Base-by-base conservation (phyloP, 2,113 vertebrate species). In the Nibea albiflora region DNA sequence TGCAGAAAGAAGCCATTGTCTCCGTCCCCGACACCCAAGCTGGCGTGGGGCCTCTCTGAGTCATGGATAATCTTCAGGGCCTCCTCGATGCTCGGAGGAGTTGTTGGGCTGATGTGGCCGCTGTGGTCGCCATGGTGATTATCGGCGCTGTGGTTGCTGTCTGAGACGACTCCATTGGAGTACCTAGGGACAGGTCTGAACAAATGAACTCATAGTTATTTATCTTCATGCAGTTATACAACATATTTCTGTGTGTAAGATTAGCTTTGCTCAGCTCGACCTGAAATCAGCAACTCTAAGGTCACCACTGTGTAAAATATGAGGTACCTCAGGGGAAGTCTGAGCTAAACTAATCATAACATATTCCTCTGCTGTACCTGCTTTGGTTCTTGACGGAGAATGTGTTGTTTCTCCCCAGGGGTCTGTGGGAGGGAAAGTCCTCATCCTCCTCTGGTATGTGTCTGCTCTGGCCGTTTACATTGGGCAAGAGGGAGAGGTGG, bases 1-100 rank as follows among this genome's bases (percentile, higher is more conserved):
- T 99, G 98, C 66, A 99, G 96, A 81, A 97, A 99, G 93, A 99
- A 99, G 10, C 97, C 94, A 73, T 95, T 96, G 89, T 96, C 96
- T 44, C 95, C 90, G 19, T 94, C 94, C 39, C 95, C 95, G 14
- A 94, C 69, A 16, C 92, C 94, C 24, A 96, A 80, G 73, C 94
- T 94, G 14, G 89, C 92, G 12, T 95, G 94, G 68, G 96, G 94
- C 80, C 95, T 95, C 62, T 98, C 97, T 0, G 96, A 94, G 90
- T 97, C 94, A 5, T 99, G 98, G 92, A 99, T 99, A 72, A 99
- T 99, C 78, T 98, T 97, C 75, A 99, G 92, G 57, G 98, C 98
- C 85, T 99, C 97, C 77, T 99, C 98, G 60, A 99, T 98, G 80
- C 96, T 98, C 0, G 98, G 98, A 2, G 97, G 95, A 64, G 94